Conservation (phyloP, 1,140 invertebrate genomes). For the Asobara japonica region DNA sequence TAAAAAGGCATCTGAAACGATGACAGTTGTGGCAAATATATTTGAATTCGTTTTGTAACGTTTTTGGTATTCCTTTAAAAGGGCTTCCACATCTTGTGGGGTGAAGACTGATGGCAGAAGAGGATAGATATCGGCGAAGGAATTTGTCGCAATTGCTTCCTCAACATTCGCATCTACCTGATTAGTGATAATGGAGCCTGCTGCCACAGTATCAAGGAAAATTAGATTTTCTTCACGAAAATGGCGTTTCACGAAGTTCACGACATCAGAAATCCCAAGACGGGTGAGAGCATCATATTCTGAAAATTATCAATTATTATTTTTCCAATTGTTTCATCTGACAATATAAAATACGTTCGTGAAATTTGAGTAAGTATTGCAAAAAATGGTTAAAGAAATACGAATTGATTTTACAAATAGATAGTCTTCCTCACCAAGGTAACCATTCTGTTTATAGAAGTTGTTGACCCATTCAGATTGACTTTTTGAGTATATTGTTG, state of each 20-base stretch:
- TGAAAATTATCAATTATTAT: conserved; percentile 48
- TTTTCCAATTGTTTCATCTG: neutral
- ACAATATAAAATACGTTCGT: neutral
- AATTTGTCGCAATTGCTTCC: conserved; percentile 79
- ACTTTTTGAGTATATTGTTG: conserved; percentile 86
- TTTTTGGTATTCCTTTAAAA: conserved; percentile 75
- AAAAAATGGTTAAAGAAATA: too few species aligned
- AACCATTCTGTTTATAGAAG: conserved; percentile 95
- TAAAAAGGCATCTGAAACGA: conserved; percentile 70
- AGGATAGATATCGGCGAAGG: conserved; percentile 82
- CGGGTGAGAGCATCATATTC: conserved; percentile 91
- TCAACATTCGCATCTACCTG: conserved; percentile 86
- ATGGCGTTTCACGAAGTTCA: conserved; percentile 82
- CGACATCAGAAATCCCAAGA: conserved; percentile 88
- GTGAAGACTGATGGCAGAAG: conserved; percentile 84
- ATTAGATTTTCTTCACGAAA: conserved; percentile 78
- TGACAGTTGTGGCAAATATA: conserved; percentile 55
- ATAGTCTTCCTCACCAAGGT: conserved; percentile 75
- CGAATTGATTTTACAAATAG: too few species aligned
- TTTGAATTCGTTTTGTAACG: conserved; percentile 54
- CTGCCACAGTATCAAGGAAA: conserved; percentile 80
- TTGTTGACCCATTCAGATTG: conserved; percentile 91
- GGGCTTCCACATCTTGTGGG: conserved; percentile 77
- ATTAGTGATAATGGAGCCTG: conserved; percentile 78
- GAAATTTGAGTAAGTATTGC: too few species aligned